These are phyloP conservation scores for Glossophaga mutica DNA, from an alignment of 2,797 vertebrate species.

Conservation along the genomic window DNA sequence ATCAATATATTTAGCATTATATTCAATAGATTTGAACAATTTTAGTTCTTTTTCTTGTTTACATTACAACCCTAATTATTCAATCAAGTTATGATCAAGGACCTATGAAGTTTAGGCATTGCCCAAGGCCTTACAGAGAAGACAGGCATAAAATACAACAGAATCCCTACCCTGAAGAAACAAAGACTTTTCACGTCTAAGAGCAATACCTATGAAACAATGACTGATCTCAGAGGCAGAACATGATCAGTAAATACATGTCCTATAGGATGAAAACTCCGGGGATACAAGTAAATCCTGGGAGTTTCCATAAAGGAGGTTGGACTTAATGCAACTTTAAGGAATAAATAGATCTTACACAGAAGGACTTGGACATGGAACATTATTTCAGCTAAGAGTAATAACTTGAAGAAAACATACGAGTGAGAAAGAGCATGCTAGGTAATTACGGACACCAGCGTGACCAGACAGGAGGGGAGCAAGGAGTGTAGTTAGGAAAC, in stretches of 20 bases:
- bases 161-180: not conserved
- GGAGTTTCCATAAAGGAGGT: not conserved
- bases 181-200: not conserved
- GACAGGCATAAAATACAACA: not conserved
- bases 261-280: not conserved
- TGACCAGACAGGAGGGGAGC: too few relatives aligned
- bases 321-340: not conserved
- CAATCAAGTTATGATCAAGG: not conserved
- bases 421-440: not conserved
- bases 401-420: not conserved
- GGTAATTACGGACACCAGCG: not conserved
- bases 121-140: not conserved
- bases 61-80: not conserved
- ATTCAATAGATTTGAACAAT: not conserved
- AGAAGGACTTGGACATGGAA: not conserved
- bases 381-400: not conserved
- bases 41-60: conserved; percentile 2
- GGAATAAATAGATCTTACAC: not conserved
- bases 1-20: not conserved
- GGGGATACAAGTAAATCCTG: not conserved
- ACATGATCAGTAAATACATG: too few relatives aligned
- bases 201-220: not conserved
- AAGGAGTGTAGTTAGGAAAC: not conserved
- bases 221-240: not conserved
- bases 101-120: not conserved